These are phyloP conservation scores for Metalampra italica DNA, from an alignment of 2,888 invertebrate genomes.

Conservation along the genomic window DNA sequence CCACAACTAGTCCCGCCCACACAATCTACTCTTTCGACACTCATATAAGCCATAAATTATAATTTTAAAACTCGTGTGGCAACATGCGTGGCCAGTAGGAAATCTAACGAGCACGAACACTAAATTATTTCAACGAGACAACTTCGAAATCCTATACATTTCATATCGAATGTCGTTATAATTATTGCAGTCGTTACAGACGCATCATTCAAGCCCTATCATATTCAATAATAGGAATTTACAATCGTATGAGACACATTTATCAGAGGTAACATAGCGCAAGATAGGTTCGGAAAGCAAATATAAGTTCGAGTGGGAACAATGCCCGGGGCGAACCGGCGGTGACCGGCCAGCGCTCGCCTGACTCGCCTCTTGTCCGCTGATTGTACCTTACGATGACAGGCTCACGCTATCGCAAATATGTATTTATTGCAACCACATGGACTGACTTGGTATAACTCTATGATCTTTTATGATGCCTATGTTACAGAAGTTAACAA, in stretches of 20 bases:
- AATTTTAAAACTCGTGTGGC: constrained; percentile 60
- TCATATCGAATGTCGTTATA: background rate
- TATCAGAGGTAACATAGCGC: constrained; percentile 33
- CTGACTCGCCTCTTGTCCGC: constrained; percentile 51
- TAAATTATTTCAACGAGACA: constrained; percentile 14
- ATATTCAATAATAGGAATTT: constrained; percentile 49
- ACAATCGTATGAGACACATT: constrained; percentile 50
- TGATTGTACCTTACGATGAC: constrained; percentile 77
- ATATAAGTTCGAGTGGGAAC: constrained; percentile 57
- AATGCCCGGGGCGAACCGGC: constrained; percentile 54
- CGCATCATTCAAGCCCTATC: constrained; percentile 8
- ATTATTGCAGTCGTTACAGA: constrained; percentile 6
- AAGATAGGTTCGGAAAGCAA: constrained; percentile 31
- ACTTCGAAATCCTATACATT: background rate
- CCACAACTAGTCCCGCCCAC: constrained; percentile 56
- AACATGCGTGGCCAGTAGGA: constrained; percentile 30
- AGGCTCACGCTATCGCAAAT: constrained; percentile 66
- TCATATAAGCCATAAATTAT: constrained; percentile 71
- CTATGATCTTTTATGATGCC: background rate
- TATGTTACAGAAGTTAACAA: constrained; percentile 1
- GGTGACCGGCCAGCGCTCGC: constrained; percentile 44
- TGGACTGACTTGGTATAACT: constrained; percentile 33
- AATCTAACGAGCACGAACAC: constrained; percentile 18
- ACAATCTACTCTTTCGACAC: constrained; percentile 67
- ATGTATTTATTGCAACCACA: constrained; percentile 70